These are phyloP conservation scores for Varanus salvator DNA, from an alignment of 2,113 vertebrate species.

Conservation along the genomic window DNA sequence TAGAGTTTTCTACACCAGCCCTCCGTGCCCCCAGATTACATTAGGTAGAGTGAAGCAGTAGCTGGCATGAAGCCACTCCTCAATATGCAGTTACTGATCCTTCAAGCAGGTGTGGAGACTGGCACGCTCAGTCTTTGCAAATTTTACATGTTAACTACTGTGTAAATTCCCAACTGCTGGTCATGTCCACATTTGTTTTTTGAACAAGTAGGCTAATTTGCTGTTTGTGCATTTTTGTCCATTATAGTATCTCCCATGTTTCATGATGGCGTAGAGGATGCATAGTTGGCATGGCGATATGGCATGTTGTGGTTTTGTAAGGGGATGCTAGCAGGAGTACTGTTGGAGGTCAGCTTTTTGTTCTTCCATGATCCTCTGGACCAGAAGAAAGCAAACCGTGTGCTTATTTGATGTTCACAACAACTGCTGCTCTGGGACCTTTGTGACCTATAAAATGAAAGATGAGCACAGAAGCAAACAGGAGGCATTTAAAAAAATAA, in stretches of 20 bases:
- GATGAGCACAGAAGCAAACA: background rate
- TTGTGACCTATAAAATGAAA: slow-evolving; percentile 27
- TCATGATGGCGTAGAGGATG: background rate
- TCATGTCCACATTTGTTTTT: slow-evolving; percentile 2
- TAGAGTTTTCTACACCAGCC: background rate
- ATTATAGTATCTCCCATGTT: background rate
- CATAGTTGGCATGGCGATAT: slow-evolving; percentile 16
- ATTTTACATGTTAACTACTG: background rate
- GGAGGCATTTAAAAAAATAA: slow-evolving; percentile 41
- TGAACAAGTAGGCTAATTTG: slow-evolving; percentile 10
- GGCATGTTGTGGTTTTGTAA: slow-evolving; percentile 4
- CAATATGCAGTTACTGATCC: background rate
- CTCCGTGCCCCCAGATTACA: slow-evolving; percentile 21
- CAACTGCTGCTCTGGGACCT: background rate
- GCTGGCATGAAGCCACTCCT: slow-evolving; percentile 3
- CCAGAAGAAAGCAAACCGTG: background rate
- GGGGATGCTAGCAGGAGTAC: background rate
- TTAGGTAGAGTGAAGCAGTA: background rate
- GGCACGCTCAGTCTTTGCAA: background rate
- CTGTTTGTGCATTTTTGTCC: background rate
- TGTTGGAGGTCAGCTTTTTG: background rate
- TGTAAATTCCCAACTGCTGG: background rate
- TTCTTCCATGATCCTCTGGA: background rate
- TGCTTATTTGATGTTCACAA: background rate
- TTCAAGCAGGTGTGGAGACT: background rate